These are phyloP conservation scores for Heliothis virescens DNA, from an alignment of 1,140 invertebrate species.

Conservation along the genomic window DNA sequence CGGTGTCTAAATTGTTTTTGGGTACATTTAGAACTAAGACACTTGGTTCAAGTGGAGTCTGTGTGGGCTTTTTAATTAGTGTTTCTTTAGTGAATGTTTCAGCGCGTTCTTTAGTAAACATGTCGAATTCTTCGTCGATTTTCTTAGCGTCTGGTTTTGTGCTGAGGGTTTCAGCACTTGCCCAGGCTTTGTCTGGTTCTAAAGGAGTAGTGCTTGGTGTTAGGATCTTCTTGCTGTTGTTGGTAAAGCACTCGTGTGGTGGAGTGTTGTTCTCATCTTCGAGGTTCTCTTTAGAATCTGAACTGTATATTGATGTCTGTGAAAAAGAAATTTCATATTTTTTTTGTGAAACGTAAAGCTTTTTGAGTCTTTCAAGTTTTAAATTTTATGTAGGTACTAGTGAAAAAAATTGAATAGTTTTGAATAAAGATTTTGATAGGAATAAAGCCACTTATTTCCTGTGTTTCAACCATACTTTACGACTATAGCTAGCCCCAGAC, in stretches of 20 bases:
- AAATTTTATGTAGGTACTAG: too few relatives aligned
- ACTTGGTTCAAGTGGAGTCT: constrained; percentile 70
- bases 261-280: constrained; percentile 51
- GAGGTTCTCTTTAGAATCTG: constrained; percentile 75
- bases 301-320: constrained; percentile 78
- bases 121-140: constrained; percentile 82
- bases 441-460: too few relatives aligned
- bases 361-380: too few relatives aligned
- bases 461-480: too few relatives aligned
- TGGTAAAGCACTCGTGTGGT: constrained; percentile 52
- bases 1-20: constrained; percentile 79
- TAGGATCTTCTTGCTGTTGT: constrained; percentile 51
- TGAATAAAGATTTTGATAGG: too few relatives aligned
- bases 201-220: constrained; percentile 76
- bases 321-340: constrained; percentile 53
- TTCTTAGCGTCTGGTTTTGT: constrained; percentile 58
- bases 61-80: constrained; percentile 56
- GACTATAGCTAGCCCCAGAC: too few relatives aligned
- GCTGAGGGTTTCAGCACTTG: constrained; percentile 69
- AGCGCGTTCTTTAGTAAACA: constrained; percentile 76
- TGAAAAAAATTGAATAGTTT: too few relatives aligned
- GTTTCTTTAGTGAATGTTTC: constrained; percentile 52
- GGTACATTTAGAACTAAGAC: constrained; percentile 69
- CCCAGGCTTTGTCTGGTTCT: constrained; percentile 76
- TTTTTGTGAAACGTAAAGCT: too few relatives aligned